Conservation (phyloP, 1,140 invertebrate genomes). For the Euborellia annulipes region DNA sequence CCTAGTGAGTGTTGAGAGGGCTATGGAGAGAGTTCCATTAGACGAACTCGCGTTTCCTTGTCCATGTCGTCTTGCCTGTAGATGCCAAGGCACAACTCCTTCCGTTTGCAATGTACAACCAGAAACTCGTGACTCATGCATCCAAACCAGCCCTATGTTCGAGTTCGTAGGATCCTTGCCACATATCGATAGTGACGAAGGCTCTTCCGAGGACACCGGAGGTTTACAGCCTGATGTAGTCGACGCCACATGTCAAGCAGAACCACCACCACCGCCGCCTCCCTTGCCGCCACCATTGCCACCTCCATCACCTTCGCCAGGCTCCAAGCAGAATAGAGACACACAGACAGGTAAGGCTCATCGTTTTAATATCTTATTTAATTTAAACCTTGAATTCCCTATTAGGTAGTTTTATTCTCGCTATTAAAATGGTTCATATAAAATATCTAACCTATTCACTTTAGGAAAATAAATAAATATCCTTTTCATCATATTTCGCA, state of each 20-base stretch:
- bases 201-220: background rate
- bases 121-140: conserved; percentile 23
- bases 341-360: too few relatives aligned
- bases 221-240: background rate
- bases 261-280: background rate
- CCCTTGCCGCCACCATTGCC: background rate
- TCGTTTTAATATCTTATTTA: too few relatives aligned
- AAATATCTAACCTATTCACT: too few relatives aligned
- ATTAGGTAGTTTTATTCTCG: too few relatives aligned
- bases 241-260: background rate
- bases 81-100: background rate
- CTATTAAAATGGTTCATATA: too few relatives aligned
- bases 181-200: conserved; percentile 54
- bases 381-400: too few relatives aligned
- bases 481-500: too few relatives aligned
- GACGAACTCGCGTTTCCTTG: conserved; percentile 45
- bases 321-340: too few relatives aligned
- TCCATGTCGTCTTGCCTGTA: conserved; percentile 16
- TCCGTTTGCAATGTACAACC: background rate
- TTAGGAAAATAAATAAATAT: too few relatives aligned
- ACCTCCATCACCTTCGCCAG: background rate
- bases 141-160: conserved; percentile 37
- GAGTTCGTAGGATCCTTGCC: conserved; percentile 49
- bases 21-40: conserved; percentile 43
- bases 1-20: conserved; percentile 46